Evolutionary conservation across 2,888 invertebrate species (phyloP).

Genomic region (Drosophila merina): DNA sequence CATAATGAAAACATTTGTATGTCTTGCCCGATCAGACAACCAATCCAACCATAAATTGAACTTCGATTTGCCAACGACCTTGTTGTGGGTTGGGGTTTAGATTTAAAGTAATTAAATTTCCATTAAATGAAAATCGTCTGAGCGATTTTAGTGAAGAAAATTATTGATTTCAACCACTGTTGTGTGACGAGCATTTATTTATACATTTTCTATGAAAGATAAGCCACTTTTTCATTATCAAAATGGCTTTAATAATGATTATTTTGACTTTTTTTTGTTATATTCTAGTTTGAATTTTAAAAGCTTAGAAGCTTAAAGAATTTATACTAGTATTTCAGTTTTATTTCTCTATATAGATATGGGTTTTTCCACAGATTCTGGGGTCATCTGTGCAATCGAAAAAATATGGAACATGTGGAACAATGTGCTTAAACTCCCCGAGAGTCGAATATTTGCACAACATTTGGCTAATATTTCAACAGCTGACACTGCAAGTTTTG

Average conservation of each 20-base stretch:
- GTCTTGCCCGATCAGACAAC: slow-evolving; percentile 12
- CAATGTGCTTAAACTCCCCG: slow-evolving; percentile 2
- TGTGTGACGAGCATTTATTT: slow-evolving; percentile 19
- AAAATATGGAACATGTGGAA: slow-evolving; percentile 5
- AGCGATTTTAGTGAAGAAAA: slow-evolving; percentile 8
- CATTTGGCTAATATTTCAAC: slow-evolving; percentile 24
- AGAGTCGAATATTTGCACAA: slow-evolving; percentile 11
- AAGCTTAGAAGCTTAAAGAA: too few relatives aligned
- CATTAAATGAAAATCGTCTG: slow-evolving; percentile 33
- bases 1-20: slow-evolving; percentile 63
- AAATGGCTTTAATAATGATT: slow-evolving; percentile 15
- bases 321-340: too few relatives aligned
- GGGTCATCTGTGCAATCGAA: background rate
- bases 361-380: background rate
- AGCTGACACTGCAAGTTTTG: slow-evolving; percentile 13
- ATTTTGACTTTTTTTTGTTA: background rate
- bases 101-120: slow-evolving; percentile 24
- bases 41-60: slow-evolving; percentile 19
- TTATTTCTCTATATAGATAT: background rate
- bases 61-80: slow-evolving; percentile 34
- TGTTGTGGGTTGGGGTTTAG: background rate
- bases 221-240: slow-evolving; percentile 43
- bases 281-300: too few relatives aligned
- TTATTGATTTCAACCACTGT: slow-evolving; percentile 19
- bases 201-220: slow-evolving; percentile 33